Evolutionary conservation across 2,797 vertebrate species (phyloP), one percentile per base, ranked within the genome.

Genomic region (Chromobotia macracanthus): DNA sequence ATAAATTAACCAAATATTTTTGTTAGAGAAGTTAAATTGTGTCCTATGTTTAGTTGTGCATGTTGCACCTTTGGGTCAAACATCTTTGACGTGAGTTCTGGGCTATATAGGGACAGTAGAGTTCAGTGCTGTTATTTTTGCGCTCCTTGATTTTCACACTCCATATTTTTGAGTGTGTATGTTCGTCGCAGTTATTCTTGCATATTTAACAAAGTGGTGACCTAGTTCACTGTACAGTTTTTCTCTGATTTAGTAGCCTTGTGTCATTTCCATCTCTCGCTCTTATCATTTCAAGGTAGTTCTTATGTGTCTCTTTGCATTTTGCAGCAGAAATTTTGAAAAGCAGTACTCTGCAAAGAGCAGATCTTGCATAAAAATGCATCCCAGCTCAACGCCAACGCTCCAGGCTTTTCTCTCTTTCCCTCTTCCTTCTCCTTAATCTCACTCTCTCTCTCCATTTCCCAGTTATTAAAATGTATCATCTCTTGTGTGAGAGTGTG

Each of bases 201-300:
- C 91, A 91, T 91, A 91, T 89, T 91, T 93, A 92, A 92, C 90
- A 90, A 85, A 92, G 90, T 88, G 85, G 88, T 92, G 92, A 94
- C 91, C 92, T 93, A 93, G 88, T 93, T 94, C 91, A 82, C 85
- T 84, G 89, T 88, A 90, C 89, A 93, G 91, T 92, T 84, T 90
- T 93, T 89, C 82, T 90, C 89, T 92, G 90, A 93, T 93, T 90
- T 87, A 87, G 86, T 84, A 84, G 76, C 86, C 86, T 80, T 21
- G 21, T 77, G 75, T 73, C 25, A 53, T 70, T 76, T 51, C 77
- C 6, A 79, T 63, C 78, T 78, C 71, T 75, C 72, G 3, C 73
- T 77, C 82, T 83, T 65, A 77, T 83, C 85, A 76, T 86, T 84
- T 81, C 74, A 82, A 84, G 86, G 77, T 85, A 80, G 75, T 8